A percentile compares a stretch with the other conserved stretches of the same genome.
phyloP scores from a whole-genome alignment of 1,140 invertebrate species.

The Amyelois transitella region DNA sequence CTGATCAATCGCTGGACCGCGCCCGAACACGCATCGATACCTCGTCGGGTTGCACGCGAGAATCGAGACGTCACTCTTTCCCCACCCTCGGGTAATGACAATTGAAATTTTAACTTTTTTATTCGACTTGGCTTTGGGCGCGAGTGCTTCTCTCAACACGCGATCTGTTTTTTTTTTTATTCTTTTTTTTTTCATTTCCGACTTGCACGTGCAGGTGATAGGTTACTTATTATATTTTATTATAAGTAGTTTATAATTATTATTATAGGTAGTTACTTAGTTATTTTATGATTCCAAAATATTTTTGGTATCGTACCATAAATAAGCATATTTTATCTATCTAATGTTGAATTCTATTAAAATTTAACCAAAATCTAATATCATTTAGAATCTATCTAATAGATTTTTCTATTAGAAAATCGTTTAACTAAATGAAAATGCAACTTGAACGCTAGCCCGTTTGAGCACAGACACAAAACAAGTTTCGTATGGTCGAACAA shows the following conservation, averaged over 20 bases:
- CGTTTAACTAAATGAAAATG: not conserved
- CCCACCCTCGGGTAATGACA: not conserved
- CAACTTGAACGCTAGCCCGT: not conserved
- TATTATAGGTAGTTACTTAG: too few species aligned
- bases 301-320: too few species aligned
- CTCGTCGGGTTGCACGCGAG: conserved; percentile 9
- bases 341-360: not conserved
- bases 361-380: not conserved
- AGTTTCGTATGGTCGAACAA: not conserved
- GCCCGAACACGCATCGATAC: conserved; percentile 22
- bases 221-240: not conserved
- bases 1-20: conserved; percentile 57
- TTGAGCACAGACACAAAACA: not conserved
- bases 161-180: not conserved
- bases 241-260: too few species aligned
- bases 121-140: not conserved
- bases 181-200: not conserved
- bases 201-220: not conserved
- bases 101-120: not conserved
- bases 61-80: not conserved
- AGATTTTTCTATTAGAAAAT: not conserved
- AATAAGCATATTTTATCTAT: not conserved
- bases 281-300: too few species aligned
- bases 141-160: not conserved
- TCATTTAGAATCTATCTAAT: not conserved